Evolutionary conservation across 2,888 invertebrate species (phyloP).

Genomic region (Mimachlamys varia): DNA sequence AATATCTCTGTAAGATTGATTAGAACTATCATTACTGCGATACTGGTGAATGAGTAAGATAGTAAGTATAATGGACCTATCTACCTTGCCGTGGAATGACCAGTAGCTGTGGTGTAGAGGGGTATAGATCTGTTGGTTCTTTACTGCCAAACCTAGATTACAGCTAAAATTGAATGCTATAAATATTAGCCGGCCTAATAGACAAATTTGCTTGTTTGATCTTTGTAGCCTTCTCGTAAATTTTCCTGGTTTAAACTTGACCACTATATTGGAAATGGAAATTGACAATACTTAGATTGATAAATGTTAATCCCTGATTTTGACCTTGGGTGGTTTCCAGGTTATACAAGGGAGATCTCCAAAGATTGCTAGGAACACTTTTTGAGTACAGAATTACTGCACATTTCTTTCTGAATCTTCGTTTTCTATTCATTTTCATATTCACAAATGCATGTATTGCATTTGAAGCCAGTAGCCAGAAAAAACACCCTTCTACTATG

Average conservation of each 20-base stretch:
- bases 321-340: background rate
- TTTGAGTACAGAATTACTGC: no score
- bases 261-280: background rate
- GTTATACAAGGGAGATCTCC: background rate
- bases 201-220: background rate
- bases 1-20: background rate
- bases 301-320: background rate
- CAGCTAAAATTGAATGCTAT: background rate
- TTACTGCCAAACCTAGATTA: background rate
- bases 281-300: background rate
- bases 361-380: background rate
- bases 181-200: background rate
- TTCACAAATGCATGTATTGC: no score
- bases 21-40: background rate
- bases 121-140: background rate
- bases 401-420: no score
- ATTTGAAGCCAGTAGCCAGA: no score
- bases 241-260: background rate
- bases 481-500: no score
- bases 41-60: background rate
- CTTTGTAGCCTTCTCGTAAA: background rate
- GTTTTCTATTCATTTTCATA: no score
- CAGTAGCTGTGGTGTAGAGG: background rate
- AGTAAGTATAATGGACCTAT: background rate
- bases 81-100: background rate